phyloP scores from a whole-genome alignment of 2,888 invertebrate species.

The Drosophila maculinotata region DNA sequence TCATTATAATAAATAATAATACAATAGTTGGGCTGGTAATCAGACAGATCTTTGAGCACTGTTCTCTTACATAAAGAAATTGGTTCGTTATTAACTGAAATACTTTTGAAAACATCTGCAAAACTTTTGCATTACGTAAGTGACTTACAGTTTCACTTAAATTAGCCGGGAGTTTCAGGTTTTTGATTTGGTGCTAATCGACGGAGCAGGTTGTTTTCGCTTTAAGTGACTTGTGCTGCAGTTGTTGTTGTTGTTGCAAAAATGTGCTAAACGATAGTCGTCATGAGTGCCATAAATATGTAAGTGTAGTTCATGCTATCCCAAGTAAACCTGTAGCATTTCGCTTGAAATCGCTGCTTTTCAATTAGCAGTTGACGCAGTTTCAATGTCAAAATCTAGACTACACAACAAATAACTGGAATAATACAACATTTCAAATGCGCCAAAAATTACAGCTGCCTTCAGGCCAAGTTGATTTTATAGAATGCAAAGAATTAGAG shows the following conservation, averaged over 20 bases:
- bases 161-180: conserved; percentile 42
- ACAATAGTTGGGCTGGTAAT: background rate
- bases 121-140: conserved; percentile 33
- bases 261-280: conserved; percentile 61
- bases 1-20: conserved; percentile 2
- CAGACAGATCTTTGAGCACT: background rate
- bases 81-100: conserved; percentile 1
- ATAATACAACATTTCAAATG: conserved; percentile 14
- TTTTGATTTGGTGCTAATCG: conserved; percentile 62
- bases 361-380: conserved; percentile 61
- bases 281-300: conserved; percentile 23
- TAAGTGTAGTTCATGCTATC: conserved; percentile 4
- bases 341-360: conserved; percentile 41
- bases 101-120: conserved; percentile 37
- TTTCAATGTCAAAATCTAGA: conserved; percentile 64
- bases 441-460: conserved; percentile 9
- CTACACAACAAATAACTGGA: conserved; percentile 10
- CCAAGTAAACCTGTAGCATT: conserved; percentile 54
- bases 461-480: background rate
- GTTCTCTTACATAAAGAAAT: too few relatives aligned
- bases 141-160: conserved; percentile 25
- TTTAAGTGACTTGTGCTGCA: too few relatives aligned
- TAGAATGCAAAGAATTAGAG: background rate
- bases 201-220: conserved; percentile 51
- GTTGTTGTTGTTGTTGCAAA: conserved; percentile 19